These are phyloP conservation scores for Rachycentron canadum DNA, from an alignment of 2,797 vertebrate genomes.

Conservation along the genomic window DNA sequence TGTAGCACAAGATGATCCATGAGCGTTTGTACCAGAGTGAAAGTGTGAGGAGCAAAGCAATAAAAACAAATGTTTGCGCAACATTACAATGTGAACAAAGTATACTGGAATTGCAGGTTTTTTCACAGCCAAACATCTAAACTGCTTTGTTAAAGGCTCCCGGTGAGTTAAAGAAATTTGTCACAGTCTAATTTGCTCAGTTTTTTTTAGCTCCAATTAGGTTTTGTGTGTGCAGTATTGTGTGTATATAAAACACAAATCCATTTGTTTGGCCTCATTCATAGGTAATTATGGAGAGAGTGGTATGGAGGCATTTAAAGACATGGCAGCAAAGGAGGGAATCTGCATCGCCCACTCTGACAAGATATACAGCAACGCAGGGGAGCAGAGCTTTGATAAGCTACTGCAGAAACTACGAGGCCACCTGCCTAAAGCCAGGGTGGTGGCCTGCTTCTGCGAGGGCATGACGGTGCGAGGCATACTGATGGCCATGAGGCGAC, in stretches of 20 bases:
- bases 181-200: not conserved
- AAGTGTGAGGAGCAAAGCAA: slow-evolving; percentile 6
- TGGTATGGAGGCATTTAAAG: slow-evolving; percentile 99
- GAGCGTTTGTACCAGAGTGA: not conserved
- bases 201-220: slow-evolving; percentile 1
- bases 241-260: not conserved
- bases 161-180: not conserved
- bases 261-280: slow-evolving; percentile 17
- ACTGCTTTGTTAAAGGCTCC: not conserved
- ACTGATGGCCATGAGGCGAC: slow-evolving; percentile 96
- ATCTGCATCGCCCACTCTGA: slow-evolving; percentile 99
- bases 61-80: not conserved
- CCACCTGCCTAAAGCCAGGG: slow-evolving; percentile 95
- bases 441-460: slow-evolving; percentile 98
- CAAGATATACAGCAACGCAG: slow-evolving; percentile 99
- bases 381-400: slow-evolving; percentile 93
- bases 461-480: slow-evolving; percentile 98
- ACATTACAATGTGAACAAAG: not conserved
- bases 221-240: not conserved
- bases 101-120: not conserved
- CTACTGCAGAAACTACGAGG: slow-evolving; percentile 93
- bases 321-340: slow-evolving; percentile 96
- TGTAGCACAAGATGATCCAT: not conserved
- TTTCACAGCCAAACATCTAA: not conserved
- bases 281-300: slow-evolving; percentile 98